Base-by-base conservation (phyloP, 2,797 vertebrate genomes). In the Parauchenoglanis punctatus region DNA sequence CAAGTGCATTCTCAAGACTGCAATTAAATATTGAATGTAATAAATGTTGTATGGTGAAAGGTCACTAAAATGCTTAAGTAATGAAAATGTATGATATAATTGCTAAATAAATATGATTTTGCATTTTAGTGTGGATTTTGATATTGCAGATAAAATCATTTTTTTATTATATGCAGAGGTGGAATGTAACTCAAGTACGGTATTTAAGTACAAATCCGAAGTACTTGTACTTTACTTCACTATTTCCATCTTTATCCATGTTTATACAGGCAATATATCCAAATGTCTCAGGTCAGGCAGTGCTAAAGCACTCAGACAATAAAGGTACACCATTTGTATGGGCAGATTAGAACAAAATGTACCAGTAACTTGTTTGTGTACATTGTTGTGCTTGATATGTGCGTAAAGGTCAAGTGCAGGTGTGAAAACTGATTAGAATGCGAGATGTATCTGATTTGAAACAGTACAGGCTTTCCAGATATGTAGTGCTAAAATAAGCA, bases 81-180 rank as follows among this genome's bases (percentile, higher is more conserved):
- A 54, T 76, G 28, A 83, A 1, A 44, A 75, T 76, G 15, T 61
- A 35, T 65, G 70, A 76, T n/a, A 44, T 83, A 67, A 87, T 44
- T 59, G 31, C 52, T 5, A 87, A 87, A 70, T 78, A 80, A 84
- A 87, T 78, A 56, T 18, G 20, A 58, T 56, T 80, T 28, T 59
- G 54, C 46, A 20, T 83, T 54, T 23, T 67, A 20, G 59, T 46
- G 58, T 81, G 58, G 58, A 61, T 44, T 61, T 81, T 81, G 11
- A 81, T 61, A 59, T 40, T 59, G 56, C 13, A 40, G 77, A 20
- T 54, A 31, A 20, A 31, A 56, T 31, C 4, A n/a, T 28, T 25
- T 49, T 77, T 7, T 18, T 49, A 49, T 49, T 49, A 49, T 49
- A 6, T 49, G 49, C 49, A 49, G 10, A 7, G 49, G 49, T 49